Conservation (phyloP, 2,113 vertebrate genomes). For the Neotoma lepida region DNA sequence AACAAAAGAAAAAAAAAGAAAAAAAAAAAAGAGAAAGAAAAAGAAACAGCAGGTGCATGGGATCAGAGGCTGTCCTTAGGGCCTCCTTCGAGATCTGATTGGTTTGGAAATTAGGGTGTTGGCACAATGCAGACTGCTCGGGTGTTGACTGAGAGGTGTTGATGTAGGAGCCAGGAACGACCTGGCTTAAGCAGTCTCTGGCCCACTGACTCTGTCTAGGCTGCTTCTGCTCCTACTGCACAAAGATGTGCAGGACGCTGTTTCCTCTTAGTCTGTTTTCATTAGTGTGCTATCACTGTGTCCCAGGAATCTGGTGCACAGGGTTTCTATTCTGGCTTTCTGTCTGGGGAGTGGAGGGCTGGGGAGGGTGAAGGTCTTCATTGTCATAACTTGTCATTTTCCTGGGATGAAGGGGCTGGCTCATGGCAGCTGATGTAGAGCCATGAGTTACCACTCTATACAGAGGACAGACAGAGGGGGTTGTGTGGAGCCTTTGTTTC, state of each 20-base stretch:
- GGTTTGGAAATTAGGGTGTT: conserved; percentile 89
- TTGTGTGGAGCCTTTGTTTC: neutral
- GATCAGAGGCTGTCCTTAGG: conserved; percentile 88
- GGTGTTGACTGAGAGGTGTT: conserved; percentile 83
- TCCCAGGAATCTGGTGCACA: too few relatives aligned
- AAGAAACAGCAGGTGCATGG: conserved; percentile 83
- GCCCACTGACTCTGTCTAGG: conserved; percentile 82
- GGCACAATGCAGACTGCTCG: conserved; percentile 87
- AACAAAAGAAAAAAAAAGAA: too few relatives aligned
- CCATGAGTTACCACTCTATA: neutral
- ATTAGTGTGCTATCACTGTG: neutral
- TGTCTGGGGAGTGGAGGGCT: neutral
- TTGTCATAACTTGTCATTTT: neutral
- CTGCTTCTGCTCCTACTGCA: conserved; percentile 77
- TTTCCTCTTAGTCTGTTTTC: neutral
- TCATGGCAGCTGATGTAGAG: neutral
- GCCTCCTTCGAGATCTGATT: conserved; percentile 96
- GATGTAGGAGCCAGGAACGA: conserved; percentile 80
- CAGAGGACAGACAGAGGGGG: neutral
- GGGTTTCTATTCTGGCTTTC: neutral
- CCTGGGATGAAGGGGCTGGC: neutral
- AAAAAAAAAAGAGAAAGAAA: too few relatives aligned
- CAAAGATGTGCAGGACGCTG: neutral
- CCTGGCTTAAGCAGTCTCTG: conserved; percentile 77
- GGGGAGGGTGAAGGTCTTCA: neutral